phyloP scores from a whole-genome alignment of 2,797 vertebrate genomes.

The Adrianichthys oophorus region DNA sequence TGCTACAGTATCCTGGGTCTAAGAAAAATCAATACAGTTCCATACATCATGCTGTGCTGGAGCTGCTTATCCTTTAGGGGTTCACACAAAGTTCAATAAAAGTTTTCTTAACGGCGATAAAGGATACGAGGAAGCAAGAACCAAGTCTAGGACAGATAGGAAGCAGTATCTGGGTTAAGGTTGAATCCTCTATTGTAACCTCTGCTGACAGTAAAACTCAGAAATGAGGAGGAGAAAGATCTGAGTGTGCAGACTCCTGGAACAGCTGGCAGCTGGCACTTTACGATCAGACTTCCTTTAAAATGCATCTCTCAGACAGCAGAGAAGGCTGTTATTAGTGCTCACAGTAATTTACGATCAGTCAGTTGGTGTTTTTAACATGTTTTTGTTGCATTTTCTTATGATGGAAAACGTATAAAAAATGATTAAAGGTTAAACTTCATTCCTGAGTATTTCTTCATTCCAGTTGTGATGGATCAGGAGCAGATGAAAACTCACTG shows the following conservation, averaged over 20 bases:
- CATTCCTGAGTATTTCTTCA: too few relatives aligned
- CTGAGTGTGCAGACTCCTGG: neutral
- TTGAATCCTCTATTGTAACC: slow-evolving; percentile 83
- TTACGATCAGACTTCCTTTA: slow-evolving; percentile 44
- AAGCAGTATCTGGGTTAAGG: slow-evolving; percentile 64
- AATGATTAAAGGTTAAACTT: too few relatives aligned
- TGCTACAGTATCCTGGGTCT: neutral
- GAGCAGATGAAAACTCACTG: too few relatives aligned
- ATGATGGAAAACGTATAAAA: too few relatives aligned
- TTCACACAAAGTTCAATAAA: neutral
- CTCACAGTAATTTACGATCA: slow-evolving; percentile 3
- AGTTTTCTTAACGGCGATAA: neutral
- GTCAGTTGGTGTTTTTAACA: neutral
- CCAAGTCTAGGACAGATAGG: neutral
- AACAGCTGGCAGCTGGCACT: slow-evolving; percentile 5
- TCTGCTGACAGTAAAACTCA: slow-evolving; percentile 1
- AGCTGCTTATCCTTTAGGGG: too few relatives aligned
- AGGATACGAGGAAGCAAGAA: slow-evolving; percentile 1
- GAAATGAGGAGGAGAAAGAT: slow-evolving; percentile 1
- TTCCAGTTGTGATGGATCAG: too few relatives aligned
- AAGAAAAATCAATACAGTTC: neutral
- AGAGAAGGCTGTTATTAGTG: slow-evolving; percentile 23
- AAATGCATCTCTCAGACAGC: slow-evolving; percentile 41
- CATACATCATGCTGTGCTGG: too few relatives aligned
- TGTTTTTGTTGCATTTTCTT: too few relatives aligned